Evolutionary conservation across 2,888 invertebrate species (phyloP).

Genomic region (Onthophagus sagittarius): DNA sequence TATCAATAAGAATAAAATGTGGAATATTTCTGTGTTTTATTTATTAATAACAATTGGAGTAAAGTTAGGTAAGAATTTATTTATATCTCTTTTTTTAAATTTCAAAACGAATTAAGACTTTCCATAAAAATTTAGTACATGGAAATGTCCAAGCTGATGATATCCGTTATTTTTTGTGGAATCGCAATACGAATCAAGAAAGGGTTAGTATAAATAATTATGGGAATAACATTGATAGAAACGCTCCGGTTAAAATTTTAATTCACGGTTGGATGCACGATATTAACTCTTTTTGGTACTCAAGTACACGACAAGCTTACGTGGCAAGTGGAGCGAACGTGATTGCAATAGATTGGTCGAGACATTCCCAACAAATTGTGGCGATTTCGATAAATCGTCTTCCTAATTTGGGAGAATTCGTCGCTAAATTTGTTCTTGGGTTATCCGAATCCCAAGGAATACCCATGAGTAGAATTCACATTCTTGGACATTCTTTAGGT

Average conservation of each 20-base stretch:
- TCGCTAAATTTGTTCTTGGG: slow-evolving; percentile 16
- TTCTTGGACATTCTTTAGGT: slow-evolving; percentile 42
- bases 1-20: neutral
- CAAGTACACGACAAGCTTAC: slow-evolving; percentile 4
- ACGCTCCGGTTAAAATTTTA: slow-evolving; percentile 15
- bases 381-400: slow-evolving; percentile 6
- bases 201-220: slow-evolving; percentile 7
- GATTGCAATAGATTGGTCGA: slow-evolving; percentile 18
- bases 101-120: too few relatives aligned
- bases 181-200: slow-evolving; percentile 7
- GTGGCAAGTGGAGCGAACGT: slow-evolving; percentile 15
- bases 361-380: slow-evolving; percentile 10
- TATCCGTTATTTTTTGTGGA: slow-evolving; percentile 15
- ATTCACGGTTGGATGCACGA: slow-evolving; percentile 20
- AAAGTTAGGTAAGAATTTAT: neutral
- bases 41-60: neutral
- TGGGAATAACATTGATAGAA: slow-evolving; percentile 15
- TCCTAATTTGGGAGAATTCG: slow-evolving; percentile 7
- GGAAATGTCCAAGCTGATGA: slow-evolving; percentile 16
- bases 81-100: too few relatives aligned
- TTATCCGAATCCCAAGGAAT: slow-evolving; percentile 13
- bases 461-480: slow-evolving; percentile 32
- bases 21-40: neutral
- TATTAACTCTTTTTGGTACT: slow-evolving; percentile 18
- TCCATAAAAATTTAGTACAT: neutral